Conservation (phyloP, 1,140 invertebrate genomes). For the Drosophila kurseongensis region DNA sequence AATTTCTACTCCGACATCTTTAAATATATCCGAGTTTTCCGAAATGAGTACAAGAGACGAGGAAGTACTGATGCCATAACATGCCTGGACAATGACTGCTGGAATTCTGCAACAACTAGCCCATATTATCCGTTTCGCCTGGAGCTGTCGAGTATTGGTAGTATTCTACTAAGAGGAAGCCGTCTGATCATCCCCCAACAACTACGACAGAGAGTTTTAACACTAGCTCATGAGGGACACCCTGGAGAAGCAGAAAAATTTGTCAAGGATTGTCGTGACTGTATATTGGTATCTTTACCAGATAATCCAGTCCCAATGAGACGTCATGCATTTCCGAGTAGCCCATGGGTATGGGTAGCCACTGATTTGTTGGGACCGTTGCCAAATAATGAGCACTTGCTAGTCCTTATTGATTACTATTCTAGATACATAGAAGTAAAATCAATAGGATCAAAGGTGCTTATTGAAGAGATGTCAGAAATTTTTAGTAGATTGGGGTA, state of each 20-base stretch:
- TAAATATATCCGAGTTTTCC: slow-evolving; percentile 6
- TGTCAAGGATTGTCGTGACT: slow-evolving; percentile 6
- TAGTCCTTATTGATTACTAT: slow-evolving; percentile 60
- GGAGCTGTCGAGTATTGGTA: slow-evolving; percentile 7
- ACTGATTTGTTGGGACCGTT: slow-evolving; percentile 75
- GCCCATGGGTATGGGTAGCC: slow-evolving; percentile 76
- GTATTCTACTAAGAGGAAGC: slow-evolving; percentile 8
- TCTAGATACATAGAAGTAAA: slow-evolving; percentile 36
- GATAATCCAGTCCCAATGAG: slow-evolving; percentile 8
- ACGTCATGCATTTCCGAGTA: slow-evolving; percentile 30
- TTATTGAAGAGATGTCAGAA: slow-evolving; percentile 14
- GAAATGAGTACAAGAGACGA: slow-evolving; percentile 2
- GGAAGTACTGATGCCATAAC: slow-evolving; percentile 18
- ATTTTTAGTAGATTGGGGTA: slow-evolving; percentile 11
- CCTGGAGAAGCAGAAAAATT: slow-evolving; percentile 5
- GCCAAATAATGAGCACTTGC: slow-evolving; percentile 63
- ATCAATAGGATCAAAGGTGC: neutral
- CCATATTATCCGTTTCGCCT: slow-evolving; percentile 18
- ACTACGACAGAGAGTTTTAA: slow-evolving; percentile 9
- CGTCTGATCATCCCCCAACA: slow-evolving; percentile 6
- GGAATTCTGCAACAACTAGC: slow-evolving; percentile 3
- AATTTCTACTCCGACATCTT: slow-evolving; percentile 7
- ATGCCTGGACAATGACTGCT: slow-evolving; percentile 8
- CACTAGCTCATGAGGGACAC: slow-evolving; percentile 13
- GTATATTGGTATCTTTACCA: slow-evolving; percentile 3